Evolutionary conservation across 2,888 invertebrate genomes (phyloP).

Genomic region (Lagria hirta): DNA sequence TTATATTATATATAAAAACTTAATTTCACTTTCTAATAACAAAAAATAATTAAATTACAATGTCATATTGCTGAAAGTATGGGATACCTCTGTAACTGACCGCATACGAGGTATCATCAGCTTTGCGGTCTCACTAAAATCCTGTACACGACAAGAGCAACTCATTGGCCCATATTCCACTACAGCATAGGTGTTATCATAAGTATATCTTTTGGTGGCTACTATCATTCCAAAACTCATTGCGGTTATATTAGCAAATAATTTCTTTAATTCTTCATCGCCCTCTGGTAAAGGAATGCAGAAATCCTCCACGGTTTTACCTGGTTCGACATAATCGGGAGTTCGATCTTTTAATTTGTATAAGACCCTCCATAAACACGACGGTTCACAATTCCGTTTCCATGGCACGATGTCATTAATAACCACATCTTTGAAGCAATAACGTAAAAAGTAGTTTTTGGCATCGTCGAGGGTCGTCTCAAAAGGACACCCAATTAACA

Average conservation of each 20-base stretch:
- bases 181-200: too few species aligned
- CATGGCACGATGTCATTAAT: slow-evolving; percentile 7
- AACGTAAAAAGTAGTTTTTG: slow-evolving; percentile 11
- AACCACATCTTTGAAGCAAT: slow-evolving; percentile 8
- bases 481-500: slow-evolving; percentile 5
- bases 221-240: slow-evolving; percentile 1
- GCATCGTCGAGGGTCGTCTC: slow-evolving; percentile 2
- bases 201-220: too few species aligned
- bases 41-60: too few species aligned
- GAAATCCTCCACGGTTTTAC: slow-evolving; percentile 6
- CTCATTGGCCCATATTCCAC: too few species aligned
- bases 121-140: too few species aligned
- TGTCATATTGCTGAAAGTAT: too few species aligned
- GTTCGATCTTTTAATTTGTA: slow-evolving; percentile 5
- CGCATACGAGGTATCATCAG: too few species aligned
- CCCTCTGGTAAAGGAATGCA: slow-evolving; percentile 4
- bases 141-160: too few species aligned
- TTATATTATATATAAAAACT: too few species aligned
- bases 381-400: slow-evolving; percentile 8
- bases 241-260: neutral
- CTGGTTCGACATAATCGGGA: slow-evolving; percentile 6
- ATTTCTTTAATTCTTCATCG: slow-evolving; percentile 4
- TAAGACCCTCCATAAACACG: slow-evolving; percentile 2
- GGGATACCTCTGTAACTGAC: too few species aligned
- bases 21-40: too few species aligned